A percentile compares a stretch with the other conserved stretches of the same genome.
phyloP scores from a whole-genome alignment of 2,113 vertebrate species.

The Epinephelus lanceolatus region DNA sequence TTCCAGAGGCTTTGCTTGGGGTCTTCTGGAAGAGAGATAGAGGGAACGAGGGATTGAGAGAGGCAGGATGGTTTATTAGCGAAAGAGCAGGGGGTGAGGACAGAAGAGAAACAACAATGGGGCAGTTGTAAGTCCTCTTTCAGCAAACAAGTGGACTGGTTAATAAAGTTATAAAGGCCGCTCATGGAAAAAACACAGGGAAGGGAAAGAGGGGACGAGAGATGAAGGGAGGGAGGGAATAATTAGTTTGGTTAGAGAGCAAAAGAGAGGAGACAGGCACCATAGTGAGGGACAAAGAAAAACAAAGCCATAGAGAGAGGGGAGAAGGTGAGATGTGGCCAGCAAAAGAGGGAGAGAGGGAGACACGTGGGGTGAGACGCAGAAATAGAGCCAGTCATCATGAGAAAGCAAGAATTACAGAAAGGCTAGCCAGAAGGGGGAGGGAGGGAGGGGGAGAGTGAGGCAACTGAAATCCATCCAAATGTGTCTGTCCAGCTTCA shows the following conservation, averaged over 20 bases:
- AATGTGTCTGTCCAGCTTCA: conserved; percentile 22
- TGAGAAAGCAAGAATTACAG: conserved; percentile 18
- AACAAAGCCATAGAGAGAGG: conserved; percentile 7
- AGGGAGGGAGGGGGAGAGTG: background rate
- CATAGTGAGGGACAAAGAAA: conserved; percentile 2
- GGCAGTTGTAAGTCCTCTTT: conserved; percentile 27
- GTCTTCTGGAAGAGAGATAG: conserved; percentile 53
- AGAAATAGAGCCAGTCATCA: conserved; percentile 20
- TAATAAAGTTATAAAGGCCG: conserved; percentile 37
- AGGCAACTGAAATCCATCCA: conserved; percentile 19
- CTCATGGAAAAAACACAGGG: conserved; percentile 1
- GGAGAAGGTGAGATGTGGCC: conserved; percentile 5
- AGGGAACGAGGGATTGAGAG: conserved; percentile 7
- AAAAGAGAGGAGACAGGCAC: conserved; percentile 22
- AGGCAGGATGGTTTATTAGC: conserved; percentile 39
- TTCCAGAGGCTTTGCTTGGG: conserved; percentile 74
- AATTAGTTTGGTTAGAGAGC: conserved; percentile 2
- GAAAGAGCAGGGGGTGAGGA: conserved; percentile 30
- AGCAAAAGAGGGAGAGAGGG: background rate
- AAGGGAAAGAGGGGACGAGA: conserved; percentile 4
- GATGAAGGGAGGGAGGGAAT: conserved; percentile 6
- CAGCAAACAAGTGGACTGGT: conserved; percentile 36
- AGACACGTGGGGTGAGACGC: background rate
- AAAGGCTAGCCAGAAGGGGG: background rate
- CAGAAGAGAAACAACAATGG: conserved; percentile 2